Evolutionary conservation across 2,113 vertebrate species (phyloP), one percentile per base, ranked within the genome.

Genomic region (Phylloscopus trochiloides): DNA sequence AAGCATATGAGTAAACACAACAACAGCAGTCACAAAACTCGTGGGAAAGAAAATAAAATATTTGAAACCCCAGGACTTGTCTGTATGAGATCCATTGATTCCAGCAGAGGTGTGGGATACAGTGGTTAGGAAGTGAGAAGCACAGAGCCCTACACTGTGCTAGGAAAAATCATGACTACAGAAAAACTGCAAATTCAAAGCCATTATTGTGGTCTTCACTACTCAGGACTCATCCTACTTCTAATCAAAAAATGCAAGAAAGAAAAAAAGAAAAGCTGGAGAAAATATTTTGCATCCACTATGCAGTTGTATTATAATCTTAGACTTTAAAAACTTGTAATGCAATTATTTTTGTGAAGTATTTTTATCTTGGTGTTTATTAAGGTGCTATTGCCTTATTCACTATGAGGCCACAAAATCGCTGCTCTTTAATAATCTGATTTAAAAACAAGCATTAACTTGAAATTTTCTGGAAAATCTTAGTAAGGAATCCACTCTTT

Each of bases 1-100:
- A 47, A 86, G 24, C 54, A 76, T 50, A 48, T 86, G 91, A 97
- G 85, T 97, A 96, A 97, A 94, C 65, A 84, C 59, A 84, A 70
- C 50, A 72, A 70, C 50, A 72, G 28, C 75, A 92, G 51, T 72
- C 84, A 91, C 17, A 72, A 65, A 94, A 82, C 47, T 85, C 5
- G 3, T 96, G 92, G 96, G 92, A 98, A 97, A 96, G 95, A 94
- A 96, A 97, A 92, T 42, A 97, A 58, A 72, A 58, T 72, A 43
- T 92, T 95, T 97, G 48, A 89, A 95, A 97, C 67, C 31, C 40
- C 51, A 71, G 38, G 50, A 70, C 7, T 58, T 0, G 2, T 42
- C 66, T 48, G 72, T 51, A 31, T 66, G 66, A 90, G 58, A 91
- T 42, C 20, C 47, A 55, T 22, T 17, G 72, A 75, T 65, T 50